Conservation (phyloP, 2,888 invertebrate genomes). For the Poecilobothrus nobilitatus region DNA sequence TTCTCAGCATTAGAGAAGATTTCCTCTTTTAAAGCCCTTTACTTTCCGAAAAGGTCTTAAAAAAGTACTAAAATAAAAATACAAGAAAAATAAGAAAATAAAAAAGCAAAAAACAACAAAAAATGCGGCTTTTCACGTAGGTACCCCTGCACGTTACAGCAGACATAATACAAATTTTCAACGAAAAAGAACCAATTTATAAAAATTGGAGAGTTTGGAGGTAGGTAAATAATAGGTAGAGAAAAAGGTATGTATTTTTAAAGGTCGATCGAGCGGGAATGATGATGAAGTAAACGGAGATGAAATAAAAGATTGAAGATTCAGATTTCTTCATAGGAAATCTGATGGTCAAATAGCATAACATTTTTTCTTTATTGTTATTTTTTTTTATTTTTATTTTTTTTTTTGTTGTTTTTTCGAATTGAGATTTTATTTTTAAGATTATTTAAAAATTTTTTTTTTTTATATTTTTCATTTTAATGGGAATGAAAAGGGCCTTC, state of each 20-base stretch:
- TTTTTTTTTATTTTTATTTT: background rate
- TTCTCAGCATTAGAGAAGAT: constrained; percentile 3
- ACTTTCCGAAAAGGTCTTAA: constrained; percentile 9
- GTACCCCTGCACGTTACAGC: background rate
- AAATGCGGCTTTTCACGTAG: constrained; percentile 9
- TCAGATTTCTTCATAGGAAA: constrained; percentile 2
- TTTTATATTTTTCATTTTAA: background rate
- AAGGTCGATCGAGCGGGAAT: background rate
- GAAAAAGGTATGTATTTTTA: background rate
- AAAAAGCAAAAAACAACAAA: background rate
- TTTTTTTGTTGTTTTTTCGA: background rate
- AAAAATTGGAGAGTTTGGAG: background rate
- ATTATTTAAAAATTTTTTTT: background rate
- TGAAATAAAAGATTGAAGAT: constrained; percentile 3
- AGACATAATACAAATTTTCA: background rate
- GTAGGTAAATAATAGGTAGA: background rate
- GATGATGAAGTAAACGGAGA: constrained; percentile 1
- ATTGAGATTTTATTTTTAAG: constrained; percentile 2
- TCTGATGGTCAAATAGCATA: constrained; percentile 4
- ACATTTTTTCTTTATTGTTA: background rate
- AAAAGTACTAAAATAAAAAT: background rate
- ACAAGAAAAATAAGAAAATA: constrained; percentile 8
- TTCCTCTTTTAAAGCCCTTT: constrained; percentile 14
- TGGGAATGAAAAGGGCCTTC: background rate
- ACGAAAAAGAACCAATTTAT: background rate